Percentiles rank a stretch among this genome's conserved stretches.
Conservation (phyloP, 2,113 vertebrate genomes). For the Sarotherodon lohbergeri region DNA sequence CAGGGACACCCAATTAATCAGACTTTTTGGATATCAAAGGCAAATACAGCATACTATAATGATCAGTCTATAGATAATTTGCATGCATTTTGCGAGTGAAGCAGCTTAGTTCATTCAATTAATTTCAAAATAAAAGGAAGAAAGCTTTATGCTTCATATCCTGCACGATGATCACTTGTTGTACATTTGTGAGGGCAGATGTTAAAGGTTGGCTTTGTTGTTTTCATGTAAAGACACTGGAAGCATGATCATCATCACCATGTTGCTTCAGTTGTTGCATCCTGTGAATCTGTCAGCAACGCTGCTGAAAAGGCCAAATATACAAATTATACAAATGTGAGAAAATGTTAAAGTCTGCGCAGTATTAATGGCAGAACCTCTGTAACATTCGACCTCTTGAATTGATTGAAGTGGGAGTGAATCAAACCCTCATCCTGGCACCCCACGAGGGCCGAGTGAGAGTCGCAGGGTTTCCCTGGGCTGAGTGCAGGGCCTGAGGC, state of each 20-base stretch:
- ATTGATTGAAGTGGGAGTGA: conserved; percentile 16
- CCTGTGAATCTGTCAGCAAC: not conserved
- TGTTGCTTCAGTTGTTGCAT: not conserved
- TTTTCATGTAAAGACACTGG: not conserved
- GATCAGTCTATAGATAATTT: not conserved
- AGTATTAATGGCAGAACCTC: not conserved
- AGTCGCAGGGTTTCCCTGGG: conserved; percentile 41
- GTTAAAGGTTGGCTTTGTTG: not conserved
- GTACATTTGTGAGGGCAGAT: not conserved
- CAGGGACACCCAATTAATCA: not conserved
- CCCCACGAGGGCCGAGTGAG: conserved; percentile 25
- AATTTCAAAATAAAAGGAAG: not conserved
- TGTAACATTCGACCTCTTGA: not conserved
- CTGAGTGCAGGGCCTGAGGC: conserved; percentile 46
- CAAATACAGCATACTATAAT: not conserved
- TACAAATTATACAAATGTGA: not conserved
- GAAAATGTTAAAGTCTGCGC: not conserved
- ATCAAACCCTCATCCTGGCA: conserved; percentile 28
- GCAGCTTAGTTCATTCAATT: not conserved
- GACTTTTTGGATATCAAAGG: not conserved
- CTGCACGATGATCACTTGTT: not conserved
- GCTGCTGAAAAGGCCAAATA: not conserved
- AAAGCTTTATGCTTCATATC: not conserved
- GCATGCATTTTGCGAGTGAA: not conserved
- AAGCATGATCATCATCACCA: not conserved